A percentile compares a stretch with the other conserved stretches of the same genome.
Conservation (phyloP, 2,888 invertebrate genomes). For the Physocephala rufipes region DNA sequence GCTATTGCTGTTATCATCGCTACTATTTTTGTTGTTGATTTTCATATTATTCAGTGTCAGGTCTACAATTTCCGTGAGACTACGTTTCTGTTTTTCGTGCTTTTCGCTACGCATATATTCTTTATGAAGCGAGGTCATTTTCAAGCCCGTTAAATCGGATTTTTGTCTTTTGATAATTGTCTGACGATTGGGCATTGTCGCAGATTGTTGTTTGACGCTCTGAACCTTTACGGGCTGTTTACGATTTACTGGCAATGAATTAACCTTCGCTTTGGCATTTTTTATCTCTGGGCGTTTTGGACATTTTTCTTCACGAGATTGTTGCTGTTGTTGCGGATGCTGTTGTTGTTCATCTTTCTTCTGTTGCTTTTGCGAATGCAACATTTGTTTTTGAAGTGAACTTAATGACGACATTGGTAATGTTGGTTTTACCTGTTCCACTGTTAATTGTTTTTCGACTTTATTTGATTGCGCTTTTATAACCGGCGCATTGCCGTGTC, state of each 20-base stretch:
- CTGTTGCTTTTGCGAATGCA: background rate
- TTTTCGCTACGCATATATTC: conserved; percentile 66
- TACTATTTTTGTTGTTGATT: conserved; percentile 25
- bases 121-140: conserved; percentile 66
- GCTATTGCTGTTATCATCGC: too few relatives aligned
- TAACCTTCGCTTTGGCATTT: conserved; percentile 63
- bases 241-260: conserved; percentile 56
- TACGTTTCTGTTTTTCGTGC: conserved; percentile 50
- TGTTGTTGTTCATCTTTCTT: background rate
- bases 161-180: conserved; percentile 68
- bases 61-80: background rate
- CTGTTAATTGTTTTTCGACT: conserved; percentile 3
- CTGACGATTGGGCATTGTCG: conserved; percentile 47
- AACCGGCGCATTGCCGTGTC: background rate
- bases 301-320: conserved; percentile 10
- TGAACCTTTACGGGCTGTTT: conserved; percentile 34
- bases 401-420: conserved; percentile 19
- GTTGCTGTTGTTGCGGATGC: background rate
- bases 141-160: conserved; percentile 72
- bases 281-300: conserved; percentile 59
- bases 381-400: background rate
- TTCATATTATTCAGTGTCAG: conserved; percentile 42
- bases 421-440: conserved; percentile 33
- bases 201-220: conserved; percentile 33
- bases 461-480: background rate